phyloP scores from a whole-genome alignment of 2,888 invertebrate species.

The Melanargia galathea region DNA sequence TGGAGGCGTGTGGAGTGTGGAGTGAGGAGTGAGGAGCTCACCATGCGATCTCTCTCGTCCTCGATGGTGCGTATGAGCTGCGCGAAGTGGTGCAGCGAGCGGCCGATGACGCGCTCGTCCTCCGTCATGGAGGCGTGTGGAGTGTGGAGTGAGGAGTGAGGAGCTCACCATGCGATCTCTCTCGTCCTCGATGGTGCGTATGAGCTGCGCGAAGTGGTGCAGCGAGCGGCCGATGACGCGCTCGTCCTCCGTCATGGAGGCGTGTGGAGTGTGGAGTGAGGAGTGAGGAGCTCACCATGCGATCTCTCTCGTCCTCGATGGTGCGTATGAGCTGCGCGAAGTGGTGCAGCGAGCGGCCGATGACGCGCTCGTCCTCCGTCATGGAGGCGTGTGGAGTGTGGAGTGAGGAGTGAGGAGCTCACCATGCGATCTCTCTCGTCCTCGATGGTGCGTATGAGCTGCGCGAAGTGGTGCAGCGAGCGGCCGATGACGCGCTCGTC shows the following conservation, averaged over 20 bases:
- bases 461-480: conserved; percentile 95
- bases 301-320: conserved; percentile 97
- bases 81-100: conserved; percentile 96
- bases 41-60: conserved; percentile 98
- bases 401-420: too few species aligned
- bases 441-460: conserved; percentile 95
- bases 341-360: conserved; percentile 95
- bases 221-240: conserved; percentile 95
- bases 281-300: conserved; percentile 92
- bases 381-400: too few species aligned
- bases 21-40: too few species aligned
- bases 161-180: conserved; percentile 94
- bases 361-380: conserved; percentile 98
- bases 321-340: conserved; percentile 95
- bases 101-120: conserved; percentile 97
- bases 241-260: conserved; percentile 98
- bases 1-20: too few species aligned
- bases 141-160: too few species aligned
- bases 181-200: conserved; percentile 97
- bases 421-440: conserved; percentile 98
- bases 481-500: conserved; percentile 97
- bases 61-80: conserved; percentile 96
- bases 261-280: too few species aligned
- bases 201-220: conserved; percentile 95
- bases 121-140: conserved; percentile 97